Evolutionary conservation across 2,113 vertebrate species (phyloP).

Genomic region (Neomonachus schauinslandi): DNA sequence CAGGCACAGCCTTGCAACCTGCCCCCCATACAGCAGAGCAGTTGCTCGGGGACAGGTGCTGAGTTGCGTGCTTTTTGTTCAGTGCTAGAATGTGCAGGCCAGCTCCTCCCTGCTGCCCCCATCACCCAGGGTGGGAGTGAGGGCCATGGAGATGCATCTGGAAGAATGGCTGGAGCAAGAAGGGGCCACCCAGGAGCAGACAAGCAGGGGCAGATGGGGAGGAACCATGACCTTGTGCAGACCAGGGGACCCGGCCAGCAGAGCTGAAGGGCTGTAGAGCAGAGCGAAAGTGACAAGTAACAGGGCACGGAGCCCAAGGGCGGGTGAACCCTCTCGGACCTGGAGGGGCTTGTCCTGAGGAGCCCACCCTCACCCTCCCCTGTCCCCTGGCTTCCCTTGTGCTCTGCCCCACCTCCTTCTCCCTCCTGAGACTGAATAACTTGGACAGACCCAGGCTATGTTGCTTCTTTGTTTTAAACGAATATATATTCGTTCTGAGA

Average conservation of each 20-base stretch:
- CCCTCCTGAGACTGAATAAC: background rate
- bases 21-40: background rate
- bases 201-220: background rate
- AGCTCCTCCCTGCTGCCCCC: background rate
- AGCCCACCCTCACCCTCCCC: background rate
- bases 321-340: accelerated
- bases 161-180: too few species aligned
- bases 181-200: background rate
- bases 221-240: background rate
- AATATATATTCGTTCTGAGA: background rate
- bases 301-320: background rate
- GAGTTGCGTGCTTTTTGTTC: background rate
- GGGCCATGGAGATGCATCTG: too few species aligned
- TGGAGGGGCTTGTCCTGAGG: background rate
- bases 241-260: background rate
- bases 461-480: background rate
- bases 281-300: background rate
- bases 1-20: background rate
- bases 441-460: background rate
- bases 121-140: background rate
- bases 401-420: background rate
- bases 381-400: background rate
- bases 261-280: background rate
- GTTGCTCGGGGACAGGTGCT: background rate
- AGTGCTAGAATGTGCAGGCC: background rate